phyloP scores from a whole-genome alignment of 2,797 vertebrate genomes.

The Microchirus variegatus region DNA sequence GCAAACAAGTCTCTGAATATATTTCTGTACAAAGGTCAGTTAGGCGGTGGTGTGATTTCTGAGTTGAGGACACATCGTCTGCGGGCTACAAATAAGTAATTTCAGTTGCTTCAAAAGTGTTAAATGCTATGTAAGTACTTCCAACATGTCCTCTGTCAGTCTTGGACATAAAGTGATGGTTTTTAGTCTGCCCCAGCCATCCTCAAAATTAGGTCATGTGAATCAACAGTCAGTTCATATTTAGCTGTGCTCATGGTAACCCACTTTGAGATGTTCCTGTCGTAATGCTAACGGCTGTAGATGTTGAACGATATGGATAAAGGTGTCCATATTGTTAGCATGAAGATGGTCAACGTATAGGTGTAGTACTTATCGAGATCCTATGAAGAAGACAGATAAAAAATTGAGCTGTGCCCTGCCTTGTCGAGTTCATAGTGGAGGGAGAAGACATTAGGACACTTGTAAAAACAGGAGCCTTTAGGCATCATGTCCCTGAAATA shows the following conservation, averaged over 20 bases:
- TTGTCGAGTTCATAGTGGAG: constrained; percentile 41
- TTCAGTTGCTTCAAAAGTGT: constrained; percentile 33
- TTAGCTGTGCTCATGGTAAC: constrained; percentile 64
- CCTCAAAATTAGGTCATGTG: constrained; percentile 57
- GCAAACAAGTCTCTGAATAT: constrained; percentile 62
- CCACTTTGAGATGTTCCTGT: constrained; percentile 29
- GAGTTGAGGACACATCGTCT: constrained; percentile 26
- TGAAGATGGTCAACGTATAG: constrained; percentile 82
- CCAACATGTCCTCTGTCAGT: constrained; percentile 25
- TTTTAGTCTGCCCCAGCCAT: constrained; percentile 14
- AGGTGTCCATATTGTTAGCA: constrained; percentile 44
- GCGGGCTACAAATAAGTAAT: constrained; percentile 37
- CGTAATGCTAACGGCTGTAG: constrained; percentile 56
- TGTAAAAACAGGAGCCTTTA: constrained; percentile 31
- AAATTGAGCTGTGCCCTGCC: constrained; percentile 24
- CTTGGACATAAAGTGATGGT: constrained; percentile 21
- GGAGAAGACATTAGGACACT: constrained; percentile 37
- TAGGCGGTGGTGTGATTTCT: constrained; percentile 19
- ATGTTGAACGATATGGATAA: constrained; percentile 38
- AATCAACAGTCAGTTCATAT: constrained; percentile 83
- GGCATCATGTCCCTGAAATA: constrained; percentile 38
- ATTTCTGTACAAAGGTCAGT: constrained; percentile 63
- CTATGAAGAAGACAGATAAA: constrained; percentile 47
- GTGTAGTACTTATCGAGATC: constrained; percentile 58
- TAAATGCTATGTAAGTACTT: constrained; percentile 51